Base-by-base conservation (phyloP, 2,797 vertebrate genomes). In the Acanthurus leucopareius region DNA sequence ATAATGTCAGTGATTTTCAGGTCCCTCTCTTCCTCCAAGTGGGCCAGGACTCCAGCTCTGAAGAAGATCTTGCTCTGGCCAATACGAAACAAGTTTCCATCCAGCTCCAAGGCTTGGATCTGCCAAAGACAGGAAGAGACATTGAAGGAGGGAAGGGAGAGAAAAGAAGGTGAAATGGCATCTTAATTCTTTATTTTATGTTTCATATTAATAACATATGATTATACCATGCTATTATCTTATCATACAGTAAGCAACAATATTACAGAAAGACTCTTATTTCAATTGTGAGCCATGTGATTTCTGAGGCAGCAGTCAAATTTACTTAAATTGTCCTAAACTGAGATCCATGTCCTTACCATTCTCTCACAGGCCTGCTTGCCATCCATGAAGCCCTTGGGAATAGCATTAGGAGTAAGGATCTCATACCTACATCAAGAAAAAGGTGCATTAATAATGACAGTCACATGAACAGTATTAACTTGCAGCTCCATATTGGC, bases 41-140 rank as follows among this genome's bases (percentile, higher is more conserved):
- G 98, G 22, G 98, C 98, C 93, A 99, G 85, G 60, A 99, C 97
- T 16, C 98, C 98, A 5, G 98, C 97, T 86, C 98, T 96, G 94
- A 99, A 99, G 92, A 99, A 99, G 91, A 99, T 99, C 94, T 99
- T 99, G 92, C 98, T 99, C 93, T 99, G 98, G 74, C 98, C 98
- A 28, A 99, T 99, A 64, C 98, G 96, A 89, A 96, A 99, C 20
- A 99, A 93, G 91, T 99, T 99, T 57, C 96, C 96, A 78, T 99
- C 98, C 90, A 99, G 83, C 87, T 99, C 98, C 82, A 99, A 93
- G 42, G 97, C 97, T 75, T 93, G 95, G 83, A 99, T 99, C 98
- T 99, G 69, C 61, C 19, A 25, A 57, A 35, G 40, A 74, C 14
- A 58, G n/a, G 0, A 35, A 38, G n/a, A 25, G 25, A 25, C 25